Base-by-base conservation (phyloP, 2,888 invertebrate genomes). In the Sycophila texana region DNA sequence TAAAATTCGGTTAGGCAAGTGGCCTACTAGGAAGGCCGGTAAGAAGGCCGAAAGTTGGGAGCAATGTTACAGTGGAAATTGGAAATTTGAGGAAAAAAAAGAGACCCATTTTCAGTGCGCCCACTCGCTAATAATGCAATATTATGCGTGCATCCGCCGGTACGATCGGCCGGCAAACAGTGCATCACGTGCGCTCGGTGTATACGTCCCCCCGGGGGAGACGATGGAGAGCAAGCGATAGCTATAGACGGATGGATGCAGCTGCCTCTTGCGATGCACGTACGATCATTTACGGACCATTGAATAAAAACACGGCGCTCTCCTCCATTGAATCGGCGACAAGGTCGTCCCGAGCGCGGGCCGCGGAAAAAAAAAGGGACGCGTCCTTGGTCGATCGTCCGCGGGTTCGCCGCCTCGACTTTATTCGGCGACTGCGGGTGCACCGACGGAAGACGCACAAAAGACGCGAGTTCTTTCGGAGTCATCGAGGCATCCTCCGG, bases 381-480 rank as follows among this genome's bases (percentile, higher is more conserved):
- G 5, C 39, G 39, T 39, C 39, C 39, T 39, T 10, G 39, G 39
- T 7, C 39, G 39, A 39, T 39, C n/a, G n/a, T n/a, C 7, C 39
- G 39, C 39, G 39, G 10, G 39, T 39, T 39, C 39, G 39, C 39
- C 10, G 39, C 39, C 39, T 39, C 39, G 39, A 39, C 39, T 39
- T 39, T 10, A 39, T 39, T 39, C 39, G 39, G 10, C 61, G 61
- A 30, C 30, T 61, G 30, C 5, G 30, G 16, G 13, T n/a, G 13
- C 14, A 61, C 30, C 26, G 16, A 12, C n/a, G 30, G 61, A 16
- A 14, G 61, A 61, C 30, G 30, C 13, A 26, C 26, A 61, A 61
- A 26, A 61, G 18, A 18, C 22, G 26, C 13, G 26, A 13, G n/a
- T 61, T 61, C 61, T 61, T 61, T 61, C 26, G 61, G 30, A 61